Percentiles rank a stretch among this genome's conserved stretches.
Conservation (phyloP, 2,797 vertebrate species). For the Pipistrellus pygmaeus region DNA sequence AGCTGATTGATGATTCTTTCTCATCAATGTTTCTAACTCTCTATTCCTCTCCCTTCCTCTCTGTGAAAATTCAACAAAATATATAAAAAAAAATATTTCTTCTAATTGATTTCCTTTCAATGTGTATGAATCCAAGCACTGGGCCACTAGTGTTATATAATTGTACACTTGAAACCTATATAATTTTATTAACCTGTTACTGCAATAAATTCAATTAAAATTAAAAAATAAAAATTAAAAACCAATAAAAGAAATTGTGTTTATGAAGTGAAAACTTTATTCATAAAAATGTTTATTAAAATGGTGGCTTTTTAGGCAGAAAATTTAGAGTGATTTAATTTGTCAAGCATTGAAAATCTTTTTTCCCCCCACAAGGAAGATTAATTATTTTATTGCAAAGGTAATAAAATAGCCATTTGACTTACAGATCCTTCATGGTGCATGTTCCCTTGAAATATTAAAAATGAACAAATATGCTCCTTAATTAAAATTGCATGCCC, state of each 20-base stretch:
- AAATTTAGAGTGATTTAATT: slow-evolving; percentile 24
- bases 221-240: neutral
- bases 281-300: slow-evolving; percentile 3
- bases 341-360: neutral
- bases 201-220: neutral
- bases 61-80: too few relatives aligned
- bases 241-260: neutral
- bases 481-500: slow-evolving; percentile 39
- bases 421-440: neutral
- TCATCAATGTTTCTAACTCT: too few relatives aligned
- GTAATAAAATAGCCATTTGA: slow-evolving; percentile 9
- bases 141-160: too few relatives aligned
- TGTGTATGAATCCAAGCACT: too few relatives aligned
- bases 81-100: too few relatives aligned
- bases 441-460: slow-evolving; percentile 27
- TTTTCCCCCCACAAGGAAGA: neutral
- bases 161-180: neutral
- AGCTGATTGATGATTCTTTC: too few relatives aligned
- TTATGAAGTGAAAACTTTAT: neutral
- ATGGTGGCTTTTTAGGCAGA: neutral
- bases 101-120: too few relatives aligned
- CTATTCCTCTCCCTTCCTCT: too few relatives aligned
- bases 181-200: neutral
- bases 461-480: slow-evolving; percentile 43
- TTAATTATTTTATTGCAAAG: neutral